Base-by-base conservation (phyloP, 2,888 invertebrate species). In the Mayetiola destructor region DNA sequence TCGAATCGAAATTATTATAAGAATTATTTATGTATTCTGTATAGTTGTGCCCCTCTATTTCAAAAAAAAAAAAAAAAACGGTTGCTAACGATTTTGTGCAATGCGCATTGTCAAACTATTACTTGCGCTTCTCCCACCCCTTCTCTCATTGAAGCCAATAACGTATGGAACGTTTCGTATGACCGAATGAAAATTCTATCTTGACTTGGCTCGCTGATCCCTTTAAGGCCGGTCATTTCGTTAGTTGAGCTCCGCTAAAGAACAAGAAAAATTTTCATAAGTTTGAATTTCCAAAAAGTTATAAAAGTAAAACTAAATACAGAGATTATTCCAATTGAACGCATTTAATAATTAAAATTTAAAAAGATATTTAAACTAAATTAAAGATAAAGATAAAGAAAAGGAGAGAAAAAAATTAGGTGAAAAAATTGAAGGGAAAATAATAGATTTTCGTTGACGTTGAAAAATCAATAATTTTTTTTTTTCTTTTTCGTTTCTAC, bases 161-260 rank as follows among this genome's bases (percentile, higher is more conserved):
- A 48, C 29, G 32, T 57, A 35, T n/a, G n/a, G 48, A 27, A 48
- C 48, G 23, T 48, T 48, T 8, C 21, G 27, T 9, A 27, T 27
- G 14, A 48, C 27, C 27, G 27, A 16, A 5, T 27, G 48, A 48
- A 48, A 27, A 14, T n/a, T n/a, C 27, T 48, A 23, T 27, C 48
- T 48, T 56, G 62, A 62, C 62, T 62, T 62, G 61, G 62, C 62
- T 60, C 58, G 61, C 59, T 61, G 62, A 61, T 61, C 57, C 59
- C 59, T 59, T 61, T 56, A 58, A 59, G 57, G 62, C 61, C 62
- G 62, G 62, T 61, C 61, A 52, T 29, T n/a, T 6, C 20, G 18
- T 53, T 29, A 29, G 20, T 53, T 53, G 20, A 32, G 32, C 30
- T 32, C 30, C 32, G 53, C 12, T 20, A 53, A 53, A 52, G 16